phyloP scores from a whole-genome alignment of 2,888 invertebrate genomes.

The Dysmachus trigonus region DNA sequence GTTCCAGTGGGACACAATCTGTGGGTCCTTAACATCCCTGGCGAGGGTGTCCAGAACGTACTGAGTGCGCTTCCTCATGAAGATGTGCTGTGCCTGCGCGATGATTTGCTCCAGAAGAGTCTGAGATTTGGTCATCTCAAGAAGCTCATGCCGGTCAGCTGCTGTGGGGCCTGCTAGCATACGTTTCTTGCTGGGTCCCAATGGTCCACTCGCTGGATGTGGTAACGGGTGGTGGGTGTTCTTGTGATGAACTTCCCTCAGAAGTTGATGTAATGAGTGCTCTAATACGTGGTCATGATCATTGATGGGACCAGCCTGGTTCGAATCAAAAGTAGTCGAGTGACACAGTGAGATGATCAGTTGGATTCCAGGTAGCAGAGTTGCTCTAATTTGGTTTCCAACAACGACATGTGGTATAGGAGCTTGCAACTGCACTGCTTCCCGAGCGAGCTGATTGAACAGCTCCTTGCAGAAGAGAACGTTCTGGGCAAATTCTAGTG shows the following conservation, averaged over 20 bases:
- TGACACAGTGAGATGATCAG: constrained; percentile 91
- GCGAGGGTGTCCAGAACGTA: constrained; percentile 93
- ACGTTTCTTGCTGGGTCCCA: constrained; percentile 91
- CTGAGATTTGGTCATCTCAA: constrained; percentile 91
- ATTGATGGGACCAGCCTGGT: constrained; percentile 63
- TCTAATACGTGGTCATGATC: constrained; percentile 97
- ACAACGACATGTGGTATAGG: constrained; percentile 97
- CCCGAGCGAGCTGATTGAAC: constrained; percentile 91
- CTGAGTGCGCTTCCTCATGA: constrained; percentile 89
- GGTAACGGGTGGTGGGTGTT: constrained; percentile 95
- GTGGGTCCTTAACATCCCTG: constrained; percentile 91
- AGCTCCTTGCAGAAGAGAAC: constrained; percentile 96
- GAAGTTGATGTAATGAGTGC: constrained; percentile 92
- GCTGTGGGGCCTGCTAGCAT: constrained; percentile 91
- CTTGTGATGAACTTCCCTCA: constrained; percentile 90
- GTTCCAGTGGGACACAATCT: constrained; percentile 96
- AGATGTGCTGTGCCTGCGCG: constrained; percentile 94
- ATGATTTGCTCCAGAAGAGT: constrained; percentile 96
- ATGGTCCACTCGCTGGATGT: constrained; percentile 91
- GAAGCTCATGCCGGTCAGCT: constrained; percentile 83
- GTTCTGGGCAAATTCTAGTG: constrained; percentile 96
- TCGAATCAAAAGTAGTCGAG: constrained; percentile 72
- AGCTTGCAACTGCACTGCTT: constrained; percentile 92
- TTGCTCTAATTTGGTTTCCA: constrained; percentile 96
- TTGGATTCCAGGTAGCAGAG: constrained; percentile 92